These are phyloP conservation scores for Pangasius macronema DNA, from an alignment of 2,797 vertebrate species.

Conservation along the genomic window DNA sequence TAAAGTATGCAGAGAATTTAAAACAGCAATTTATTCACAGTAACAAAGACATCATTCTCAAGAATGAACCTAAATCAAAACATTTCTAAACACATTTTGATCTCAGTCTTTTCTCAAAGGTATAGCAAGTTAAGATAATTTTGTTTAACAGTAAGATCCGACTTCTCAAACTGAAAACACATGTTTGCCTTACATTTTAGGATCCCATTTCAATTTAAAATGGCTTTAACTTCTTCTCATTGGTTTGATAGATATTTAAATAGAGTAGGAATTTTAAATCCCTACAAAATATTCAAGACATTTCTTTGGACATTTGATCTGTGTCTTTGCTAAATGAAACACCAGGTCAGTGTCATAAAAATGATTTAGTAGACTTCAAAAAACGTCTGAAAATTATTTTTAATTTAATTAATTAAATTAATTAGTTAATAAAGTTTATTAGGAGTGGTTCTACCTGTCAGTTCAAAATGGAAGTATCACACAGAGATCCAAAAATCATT, in stretches of 20 bases:
- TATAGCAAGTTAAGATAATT: slow-evolving; percentile 41
- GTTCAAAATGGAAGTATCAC: neutral
- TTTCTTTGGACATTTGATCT: neutral
- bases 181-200: slow-evolving; percentile 25
- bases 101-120: slow-evolving; percentile 40
- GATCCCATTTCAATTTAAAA: neutral
- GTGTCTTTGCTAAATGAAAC: neutral
- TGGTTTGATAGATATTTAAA: slow-evolving; percentile 5
- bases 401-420: too few relatives aligned
- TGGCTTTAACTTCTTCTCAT: neutral
- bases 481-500: neutral
- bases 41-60: slow-evolving; percentile 56
- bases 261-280: neutral
- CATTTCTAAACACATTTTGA: slow-evolving; percentile 43
- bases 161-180: slow-evolving; percentile 28
- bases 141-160: slow-evolving; percentile 22
- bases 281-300: neutral
- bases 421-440: too few relatives aligned
- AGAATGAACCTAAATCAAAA: slow-evolving; percentile 41
- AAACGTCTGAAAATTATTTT: neutral
- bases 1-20: slow-evolving; percentile 67
- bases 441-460: neutral
- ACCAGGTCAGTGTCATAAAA: neutral
- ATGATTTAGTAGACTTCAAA: neutral
- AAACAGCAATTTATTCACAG: slow-evolving; percentile 62